Evolutionary conservation across 2,888 invertebrate genomes (phyloP), one percentile per base, ranked within the genome.

Genomic region (Dasypolia templi): DNA sequence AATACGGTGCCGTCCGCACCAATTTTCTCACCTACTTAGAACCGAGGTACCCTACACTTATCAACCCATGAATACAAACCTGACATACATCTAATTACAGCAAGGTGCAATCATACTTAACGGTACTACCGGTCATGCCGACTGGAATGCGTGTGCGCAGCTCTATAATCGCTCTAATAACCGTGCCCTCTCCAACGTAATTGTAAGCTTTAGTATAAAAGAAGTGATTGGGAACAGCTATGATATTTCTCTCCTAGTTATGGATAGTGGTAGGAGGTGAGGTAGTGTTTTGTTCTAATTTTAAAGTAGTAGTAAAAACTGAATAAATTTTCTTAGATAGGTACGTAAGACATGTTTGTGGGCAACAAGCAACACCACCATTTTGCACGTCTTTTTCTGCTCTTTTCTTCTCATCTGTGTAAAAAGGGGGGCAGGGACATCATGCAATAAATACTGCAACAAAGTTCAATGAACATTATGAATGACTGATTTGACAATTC

Each of bases 51-150:
- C n/a, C n/a, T n/a, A n/a, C 22, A 66, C 22, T 59, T 46, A 68
- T 26, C 42, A 42, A 53, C 32, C 44, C 39, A 39, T 63, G 17
- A 63, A 51, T 55, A 73, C 63, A 65, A 69, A 73, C 53, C 75
- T 63, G 63, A 53, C 78, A 81, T 77, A 76, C 77, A 81, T 80
- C 58, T 85, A 82, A 86, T 87, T 84, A 83, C 76, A 26, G 35
- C 63, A 32, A 64, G 66, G 68, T 72, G 85, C 81, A 84, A 88
- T 88, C 83, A 82, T 80, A 78, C 62, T 62, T 84, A 88, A 88
- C 88, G 88, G 87, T 85, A 83, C 63, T 64, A 67, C 71, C 79
- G 81, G 85, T 76, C 69, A 75, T 64, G 71, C 26, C 53, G 42
- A 39, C 51, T 74, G 77, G 83, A 77, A 86, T 85, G 86, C 72